phyloP scores from a whole-genome alignment of 2,113 vertebrate species.

The Dermatemys mawii region DNA sequence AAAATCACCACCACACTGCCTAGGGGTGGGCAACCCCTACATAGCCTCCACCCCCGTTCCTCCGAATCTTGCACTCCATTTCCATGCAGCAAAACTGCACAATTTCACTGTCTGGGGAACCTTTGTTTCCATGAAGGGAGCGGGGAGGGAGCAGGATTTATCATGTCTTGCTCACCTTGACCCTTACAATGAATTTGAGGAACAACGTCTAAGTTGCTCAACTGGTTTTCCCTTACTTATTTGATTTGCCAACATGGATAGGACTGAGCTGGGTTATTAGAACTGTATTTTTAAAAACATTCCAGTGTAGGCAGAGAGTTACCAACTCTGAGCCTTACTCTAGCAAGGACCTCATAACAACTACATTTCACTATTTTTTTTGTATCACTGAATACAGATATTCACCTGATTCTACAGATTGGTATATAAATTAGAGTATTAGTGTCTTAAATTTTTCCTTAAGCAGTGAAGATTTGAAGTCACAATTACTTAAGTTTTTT shows the following conservation, averaged over 20 bases:
- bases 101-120: not conserved
- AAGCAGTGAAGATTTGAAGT: not conserved
- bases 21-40: too few relatives aligned
- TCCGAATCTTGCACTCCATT: too few relatives aligned
- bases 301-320: not conserved
- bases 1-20: not conserved
- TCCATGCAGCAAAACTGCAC: not conserved
- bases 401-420: not conserved
- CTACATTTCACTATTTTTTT: not conserved
- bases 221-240: not conserved
- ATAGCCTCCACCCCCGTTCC: not conserved
- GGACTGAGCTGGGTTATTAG: not conserved
- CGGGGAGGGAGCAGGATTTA: not conserved
- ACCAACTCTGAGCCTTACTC: not conserved
- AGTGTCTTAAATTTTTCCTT: not conserved
- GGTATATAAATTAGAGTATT: not conserved
- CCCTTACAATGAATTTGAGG: not conserved
- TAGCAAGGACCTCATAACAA: not conserved
- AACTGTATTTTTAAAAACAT: not conserved
- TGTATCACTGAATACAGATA: not conserved
- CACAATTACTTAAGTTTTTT: not conserved
- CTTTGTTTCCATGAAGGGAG: not conserved
- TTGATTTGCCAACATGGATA: not conserved
- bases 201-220: not conserved
- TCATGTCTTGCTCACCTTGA: not conserved